Conservation (phyloP, 2,797 vertebrate genomes). For the Petrocephalus schoutedeni region DNA sequence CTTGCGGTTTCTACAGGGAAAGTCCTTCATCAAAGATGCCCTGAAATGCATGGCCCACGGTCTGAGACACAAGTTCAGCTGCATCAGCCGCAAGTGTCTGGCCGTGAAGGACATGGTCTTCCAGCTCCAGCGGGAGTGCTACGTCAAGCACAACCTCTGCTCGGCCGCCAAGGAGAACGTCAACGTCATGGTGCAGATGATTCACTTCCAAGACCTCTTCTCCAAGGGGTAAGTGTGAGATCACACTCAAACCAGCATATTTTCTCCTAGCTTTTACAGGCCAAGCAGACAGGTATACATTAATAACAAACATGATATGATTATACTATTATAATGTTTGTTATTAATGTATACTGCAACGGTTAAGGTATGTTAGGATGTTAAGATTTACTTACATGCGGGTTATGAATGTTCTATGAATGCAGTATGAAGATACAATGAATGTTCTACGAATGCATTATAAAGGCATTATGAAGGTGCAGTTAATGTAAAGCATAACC, state of each 20-base stretch:
- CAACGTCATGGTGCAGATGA: slow-evolving; percentile 84
- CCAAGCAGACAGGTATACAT: not conserved
- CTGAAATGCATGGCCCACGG: slow-evolving; percentile 89
- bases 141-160: slow-evolving; percentile 87
- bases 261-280: not conserved
- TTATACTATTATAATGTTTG: not conserved
- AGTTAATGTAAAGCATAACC: not conserved
- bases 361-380: too few relatives aligned
- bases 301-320: not conserved
- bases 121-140: slow-evolving; percentile 87
- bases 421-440: not conserved
- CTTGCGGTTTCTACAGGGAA: slow-evolving; percentile 67
- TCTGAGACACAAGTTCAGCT: slow-evolving; percentile 86
- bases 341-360: not conserved
- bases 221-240: slow-evolving; percentile 76
- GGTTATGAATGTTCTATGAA: not conserved
- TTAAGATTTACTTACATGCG: too few relatives aligned
- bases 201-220: slow-evolving; percentile 90
- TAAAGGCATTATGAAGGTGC: not conserved
- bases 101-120: slow-evolving; percentile 88
- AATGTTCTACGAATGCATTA: not conserved
- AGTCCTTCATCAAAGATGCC: slow-evolving; percentile 89
- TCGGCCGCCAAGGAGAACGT: slow-evolving; percentile 77
- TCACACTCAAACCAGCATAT: not conserved
- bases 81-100: slow-evolving; percentile 87